These are phyloP conservation scores for Platycheirus albimanus DNA, from an alignment of 2,888 invertebrate genomes.

Conservation along the genomic window DNA sequence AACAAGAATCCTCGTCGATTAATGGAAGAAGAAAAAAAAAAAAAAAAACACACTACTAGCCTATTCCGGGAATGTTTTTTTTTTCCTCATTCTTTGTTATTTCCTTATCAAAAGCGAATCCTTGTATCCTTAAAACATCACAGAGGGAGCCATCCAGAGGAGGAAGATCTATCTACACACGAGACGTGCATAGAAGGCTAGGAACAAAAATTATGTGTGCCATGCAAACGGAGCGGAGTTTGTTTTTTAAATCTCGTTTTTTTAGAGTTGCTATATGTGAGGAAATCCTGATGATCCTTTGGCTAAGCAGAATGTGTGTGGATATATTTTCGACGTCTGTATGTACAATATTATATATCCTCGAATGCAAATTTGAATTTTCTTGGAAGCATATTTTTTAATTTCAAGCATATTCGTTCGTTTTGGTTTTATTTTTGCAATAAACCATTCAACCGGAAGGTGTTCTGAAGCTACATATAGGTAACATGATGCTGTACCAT, in stretches of 20 bases:
- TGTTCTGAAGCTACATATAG: constrained; percentile 15
- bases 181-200: constrained; percentile 8
- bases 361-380: constrained; percentile 67
- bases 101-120: constrained; percentile 37
- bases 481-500: too few relatives aligned
- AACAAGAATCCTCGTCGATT: constrained; percentile 39
- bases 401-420: constrained; percentile 49
- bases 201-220: constrained; percentile 55
- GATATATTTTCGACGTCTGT: too few relatives aligned
- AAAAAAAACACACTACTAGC: constrained; percentile 6
- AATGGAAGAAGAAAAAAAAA: background rate
- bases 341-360: constrained; percentile 44
- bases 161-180: constrained; percentile 9
- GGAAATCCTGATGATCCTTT: background rate
- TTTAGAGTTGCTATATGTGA: constrained; percentile 17
- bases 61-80: background rate
- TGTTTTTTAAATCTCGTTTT: constrained; percentile 34
- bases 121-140: constrained; percentile 43
- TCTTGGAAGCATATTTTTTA: constrained; percentile 43
- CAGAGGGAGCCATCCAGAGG: constrained; percentile 11
- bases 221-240: constrained; percentile 44
- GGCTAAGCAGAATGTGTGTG: background rate
- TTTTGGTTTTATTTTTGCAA: constrained; percentile 43
- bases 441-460: constrained; percentile 61
- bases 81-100: constrained; percentile 5